Evolutionary conservation across 2,888 invertebrate genomes (phyloP), one percentile per base, ranked within the genome.

Genomic region (Chromoteleia sp.): DNA sequence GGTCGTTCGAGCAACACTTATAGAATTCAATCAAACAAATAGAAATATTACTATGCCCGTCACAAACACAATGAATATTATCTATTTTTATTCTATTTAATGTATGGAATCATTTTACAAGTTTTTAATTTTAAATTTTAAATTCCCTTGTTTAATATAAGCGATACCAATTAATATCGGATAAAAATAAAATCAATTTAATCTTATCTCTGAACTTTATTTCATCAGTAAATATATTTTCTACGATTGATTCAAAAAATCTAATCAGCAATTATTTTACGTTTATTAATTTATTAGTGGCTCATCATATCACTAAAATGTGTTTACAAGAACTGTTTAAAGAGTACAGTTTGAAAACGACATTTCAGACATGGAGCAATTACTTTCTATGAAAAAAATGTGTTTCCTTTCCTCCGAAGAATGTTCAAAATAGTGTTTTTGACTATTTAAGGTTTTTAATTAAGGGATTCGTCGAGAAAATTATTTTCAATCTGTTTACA

Each of bases 11-110:
- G 43, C 52, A 68, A 56, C 56, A 70, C 56, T 58, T 70, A 48
- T 45, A 58, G 70, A 70, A 68, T 68, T 68, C 68, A 68, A 68
- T 67, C 50, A 67, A 59, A 59, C 59, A 59, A 59, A 59, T 43
- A 59, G 43, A 59, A 59, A 43, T 59, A 59, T 59, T 59, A 36
- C 29, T 59, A 43, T 29, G 59, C 59, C 29, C 15, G 15, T 59
- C 59, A 43, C 59, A 43, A 12, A 41, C 36, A 19, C 5, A 58
- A 41, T 43, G 19, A 14, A 59, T 43, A 29, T 59, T 59, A 43
- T 43, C 59, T 29, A 59, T 59, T 59, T 59, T 59, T 25, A 10
- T 50, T 2, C 29, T 4, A n/a, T 12, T 25, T 50, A 54, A 52
- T 33, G 17, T 15, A 8, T 12, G 25, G 14, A 29, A 12, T 50